Percentiles rank a stretch among this genome's conserved stretches.
Conservation (phyloP, 2,113 vertebrate species). For the Numenius arquata region DNA sequence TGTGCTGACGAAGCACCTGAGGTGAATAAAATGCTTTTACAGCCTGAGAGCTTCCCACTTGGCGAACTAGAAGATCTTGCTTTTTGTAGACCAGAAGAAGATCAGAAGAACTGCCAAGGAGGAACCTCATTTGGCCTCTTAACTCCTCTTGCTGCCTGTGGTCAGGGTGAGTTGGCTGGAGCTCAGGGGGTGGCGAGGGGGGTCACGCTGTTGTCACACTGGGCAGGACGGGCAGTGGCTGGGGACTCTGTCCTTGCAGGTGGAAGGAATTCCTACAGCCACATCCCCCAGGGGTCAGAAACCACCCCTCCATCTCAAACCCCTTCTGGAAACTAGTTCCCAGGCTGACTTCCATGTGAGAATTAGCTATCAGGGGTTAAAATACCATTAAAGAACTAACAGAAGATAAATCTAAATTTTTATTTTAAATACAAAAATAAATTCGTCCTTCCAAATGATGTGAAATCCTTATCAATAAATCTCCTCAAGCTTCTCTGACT, state of each 20-base stretch:
- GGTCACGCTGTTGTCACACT: accelerated
- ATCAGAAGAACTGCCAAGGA: background rate
- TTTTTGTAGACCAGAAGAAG: background rate
- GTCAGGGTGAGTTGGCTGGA: background rate
- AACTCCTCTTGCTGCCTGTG: background rate
- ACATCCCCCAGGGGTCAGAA: background rate
- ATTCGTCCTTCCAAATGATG: slow-evolving; percentile 7
- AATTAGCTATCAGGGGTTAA: background rate
- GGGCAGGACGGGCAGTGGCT: background rate
- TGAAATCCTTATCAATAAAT: slow-evolving; percentile 47
- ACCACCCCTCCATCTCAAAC: background rate
- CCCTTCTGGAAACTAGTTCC: background rate
- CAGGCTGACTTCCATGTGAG: background rate
- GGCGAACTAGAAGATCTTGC: background rate
- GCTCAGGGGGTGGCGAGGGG: no score
- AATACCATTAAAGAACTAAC: background rate
- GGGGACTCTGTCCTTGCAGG: background rate
- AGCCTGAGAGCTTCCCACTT: background rate
- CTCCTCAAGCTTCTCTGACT: slow-evolving; percentile 16
- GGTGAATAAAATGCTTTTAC: background rate
- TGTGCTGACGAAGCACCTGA: background rate
- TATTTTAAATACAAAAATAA: background rate
- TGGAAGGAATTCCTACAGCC: background rate
- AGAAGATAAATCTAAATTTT: background rate
- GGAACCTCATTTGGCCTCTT: background rate